Evolutionary conservation across 1,140 invertebrate species (phyloP), one percentile per base, ranked within the genome.

Genomic region (Drosophila murphyi): DNA sequence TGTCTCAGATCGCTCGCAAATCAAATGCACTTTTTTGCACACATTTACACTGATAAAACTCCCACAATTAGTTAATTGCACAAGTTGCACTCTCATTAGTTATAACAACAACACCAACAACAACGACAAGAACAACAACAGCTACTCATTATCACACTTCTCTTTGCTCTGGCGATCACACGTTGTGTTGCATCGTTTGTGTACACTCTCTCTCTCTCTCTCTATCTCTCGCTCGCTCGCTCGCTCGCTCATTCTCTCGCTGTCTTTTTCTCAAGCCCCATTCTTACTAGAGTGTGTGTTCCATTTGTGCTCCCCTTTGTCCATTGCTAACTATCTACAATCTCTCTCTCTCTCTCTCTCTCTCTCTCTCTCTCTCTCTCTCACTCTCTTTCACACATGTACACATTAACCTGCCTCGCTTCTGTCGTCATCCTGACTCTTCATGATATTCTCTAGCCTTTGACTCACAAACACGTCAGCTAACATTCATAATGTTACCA

Each of bases 31-130:
- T 20, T 35, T 34, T 20, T 8, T 39, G 1, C 7, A 39, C 39
- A 37, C 55, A 43, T 43, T 6, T 3, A 31, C 39, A 68, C 57
- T 7, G 34, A 50, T 31, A 48, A 48, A 54, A 35, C 12, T 10
- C 34, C 7, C 29, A 64, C 8, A 34, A 39, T 20, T 20, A 20
- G 20, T 20, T 20, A 34, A 54, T 50, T 52, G 8, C 37, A 64
- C 43, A 60, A 10, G 12, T 48, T 28, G n/a, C 32, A 35, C 37
- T 37, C 68, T 70, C 59, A 70, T 63, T 63, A 55, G 50, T 63
- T 62, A 35, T 61, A 63, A 63, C 59, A 71, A 64, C 62, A 54
- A n/a, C 39, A 43, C 4, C 39, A 43, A 3, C 39, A 41, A 10
- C 39, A 41, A 64, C 62, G 43, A n/a, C 39, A 43, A n/a, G 10